Conservation (phyloP, 2,797 vertebrate species). For the Synanceia verrucosa region DNA sequence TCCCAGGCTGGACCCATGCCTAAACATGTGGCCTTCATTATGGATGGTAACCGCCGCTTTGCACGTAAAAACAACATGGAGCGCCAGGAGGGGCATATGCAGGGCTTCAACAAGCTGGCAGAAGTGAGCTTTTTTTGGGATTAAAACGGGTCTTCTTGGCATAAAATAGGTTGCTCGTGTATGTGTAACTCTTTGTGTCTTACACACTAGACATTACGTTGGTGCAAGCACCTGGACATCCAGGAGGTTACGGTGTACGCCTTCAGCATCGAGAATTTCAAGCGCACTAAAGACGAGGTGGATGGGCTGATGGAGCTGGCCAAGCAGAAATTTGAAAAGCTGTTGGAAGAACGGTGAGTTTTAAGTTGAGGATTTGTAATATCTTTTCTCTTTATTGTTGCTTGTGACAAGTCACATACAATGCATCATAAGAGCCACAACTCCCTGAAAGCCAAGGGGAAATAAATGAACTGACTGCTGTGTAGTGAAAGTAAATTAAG, state of each 20-base stretch:
- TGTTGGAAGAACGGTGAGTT: conserved; percentile 94
- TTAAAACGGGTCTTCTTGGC: background rate
- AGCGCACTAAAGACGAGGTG: conserved; percentile 93
- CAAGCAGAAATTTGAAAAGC: conserved; percentile 91
- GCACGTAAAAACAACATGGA: conserved; percentile 93
- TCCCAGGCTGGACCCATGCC: conserved; percentile 94
- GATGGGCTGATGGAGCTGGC: conserved; percentile 96
- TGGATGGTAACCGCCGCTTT: conserved; percentile 98
- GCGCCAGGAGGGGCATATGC: conserved; percentile 92
- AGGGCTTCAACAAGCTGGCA: conserved; percentile 96
- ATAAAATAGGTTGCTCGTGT: background rate
- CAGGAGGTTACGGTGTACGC: conserved; percentile 96
- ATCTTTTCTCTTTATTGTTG: background rate
- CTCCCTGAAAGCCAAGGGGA: conserved; percentile 49
- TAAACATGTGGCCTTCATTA: conserved; percentile 97
- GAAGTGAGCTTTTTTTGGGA: conserved; percentile 81
- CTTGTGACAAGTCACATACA: conserved; percentile 20
- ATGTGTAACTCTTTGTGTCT: conserved; percentile 5
- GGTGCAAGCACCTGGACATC: conserved; percentile 95
- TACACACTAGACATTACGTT: conserved; percentile 87
- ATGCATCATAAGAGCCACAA: conserved; percentile 40
- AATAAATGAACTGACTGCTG: background rate
- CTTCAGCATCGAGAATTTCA: conserved; percentile 99
- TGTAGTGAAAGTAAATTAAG: background rate
- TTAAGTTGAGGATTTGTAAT: background rate